Conservation (phyloP, 92 coral and sea anemone genomes). For the Umimayanthus kanabou region DNA sequence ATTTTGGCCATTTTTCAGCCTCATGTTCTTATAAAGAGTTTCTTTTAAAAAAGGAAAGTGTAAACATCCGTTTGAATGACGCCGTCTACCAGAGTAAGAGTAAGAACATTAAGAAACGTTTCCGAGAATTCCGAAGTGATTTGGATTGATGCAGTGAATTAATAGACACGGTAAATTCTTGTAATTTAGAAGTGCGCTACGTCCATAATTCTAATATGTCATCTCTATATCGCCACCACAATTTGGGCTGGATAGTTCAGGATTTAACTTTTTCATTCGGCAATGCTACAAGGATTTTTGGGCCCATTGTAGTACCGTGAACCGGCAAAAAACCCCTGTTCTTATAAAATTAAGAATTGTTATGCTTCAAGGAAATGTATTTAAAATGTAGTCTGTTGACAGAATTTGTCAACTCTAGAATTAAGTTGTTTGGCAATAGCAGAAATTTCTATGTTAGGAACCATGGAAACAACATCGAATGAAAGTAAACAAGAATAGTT, state of each 20-base stretch:
- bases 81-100: background rate
- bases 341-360: background rate
- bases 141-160: background rate
- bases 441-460: constrained; percentile 2
- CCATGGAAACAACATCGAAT: constrained; percentile 11
- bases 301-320: background rate
- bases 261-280: background rate
- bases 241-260: background rate
- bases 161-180: background rate
- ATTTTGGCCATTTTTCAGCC: too few species aligned
- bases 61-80: background rate
- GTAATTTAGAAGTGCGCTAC: background rate
- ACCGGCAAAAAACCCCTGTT: background rate
- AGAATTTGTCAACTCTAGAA: background rate
- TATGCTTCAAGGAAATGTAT: background rate
- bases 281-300: background rate
- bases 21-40: too few species aligned
- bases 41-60: too few species aligned
- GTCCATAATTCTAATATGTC: background rate
- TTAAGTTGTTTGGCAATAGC: background rate
- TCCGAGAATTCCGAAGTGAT: background rate
- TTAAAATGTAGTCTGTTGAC: background rate
- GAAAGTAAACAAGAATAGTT: background rate
- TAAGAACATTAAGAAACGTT: background rate
- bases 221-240: background rate